Conservation (phyloP, 2,797 vertebrate genomes). For the Zalophus californianus region DNA sequence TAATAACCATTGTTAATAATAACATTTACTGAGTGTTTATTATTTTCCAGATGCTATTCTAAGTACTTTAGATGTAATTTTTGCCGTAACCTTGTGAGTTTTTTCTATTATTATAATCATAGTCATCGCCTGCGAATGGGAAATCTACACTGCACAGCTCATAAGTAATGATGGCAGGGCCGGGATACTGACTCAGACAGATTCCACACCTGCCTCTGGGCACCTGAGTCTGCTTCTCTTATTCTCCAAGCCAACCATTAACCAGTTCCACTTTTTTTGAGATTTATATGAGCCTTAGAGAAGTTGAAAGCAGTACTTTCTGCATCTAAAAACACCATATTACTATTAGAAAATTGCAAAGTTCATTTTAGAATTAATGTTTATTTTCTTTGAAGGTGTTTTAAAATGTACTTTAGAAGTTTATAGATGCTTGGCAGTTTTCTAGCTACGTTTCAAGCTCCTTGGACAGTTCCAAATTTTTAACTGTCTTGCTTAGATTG, state of each 20-base stretch:
- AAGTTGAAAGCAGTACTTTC: background rate
- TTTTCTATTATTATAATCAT: background rate
- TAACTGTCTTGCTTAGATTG: background rate
- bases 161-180: accelerated
- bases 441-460: constrained; percentile 28
- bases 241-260: background rate
- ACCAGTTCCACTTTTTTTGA: background rate
- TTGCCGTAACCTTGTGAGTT: background rate
- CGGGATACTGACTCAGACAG: background rate
- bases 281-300: background rate
- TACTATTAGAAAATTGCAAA: background rate
- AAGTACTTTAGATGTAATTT: background rate
- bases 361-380: background rate
- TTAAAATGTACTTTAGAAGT: background rate
- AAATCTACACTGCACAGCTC: background rate
- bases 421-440: background rate
- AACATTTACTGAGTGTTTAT: background rate
- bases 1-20: background rate
- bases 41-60: background rate
- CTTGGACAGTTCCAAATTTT: background rate
- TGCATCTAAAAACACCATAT: background rate
- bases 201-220: background rate
- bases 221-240: background rate
- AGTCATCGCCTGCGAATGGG: background rate
- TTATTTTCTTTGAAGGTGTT: constrained; percentile 24